Conservation (phyloP, 2,113 vertebrate species). For the Bungarus multicinctus region DNA sequence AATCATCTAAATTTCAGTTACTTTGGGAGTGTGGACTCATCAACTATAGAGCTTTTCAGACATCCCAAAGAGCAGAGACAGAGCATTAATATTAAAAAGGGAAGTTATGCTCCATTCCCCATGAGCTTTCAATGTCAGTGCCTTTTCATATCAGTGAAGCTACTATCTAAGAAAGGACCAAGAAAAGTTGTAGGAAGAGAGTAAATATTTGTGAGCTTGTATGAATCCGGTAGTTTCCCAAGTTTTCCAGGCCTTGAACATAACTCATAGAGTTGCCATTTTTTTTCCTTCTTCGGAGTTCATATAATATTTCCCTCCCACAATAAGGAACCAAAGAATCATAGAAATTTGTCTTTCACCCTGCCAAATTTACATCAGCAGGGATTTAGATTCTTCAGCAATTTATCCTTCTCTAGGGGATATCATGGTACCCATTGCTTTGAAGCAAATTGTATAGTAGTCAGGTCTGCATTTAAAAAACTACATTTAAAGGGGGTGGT, state of each 20-base stretch:
- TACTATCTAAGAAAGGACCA: neutral
- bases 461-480: neutral
- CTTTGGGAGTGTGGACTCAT: neutral
- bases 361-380: neutral
- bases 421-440: neutral
- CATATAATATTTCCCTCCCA: neutral
- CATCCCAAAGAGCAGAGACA: neutral
- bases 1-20: neutral
- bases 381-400: neutral
- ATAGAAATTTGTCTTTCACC: neutral
- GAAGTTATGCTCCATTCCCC: neutral
- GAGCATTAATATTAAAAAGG: neutral
- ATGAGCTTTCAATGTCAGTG: neutral
- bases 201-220: neutral
- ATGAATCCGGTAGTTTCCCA: neutral
- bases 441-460: neutral
- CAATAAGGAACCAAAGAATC: neutral
- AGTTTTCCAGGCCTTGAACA: neutral
- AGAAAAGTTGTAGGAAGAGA: neutral
- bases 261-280: neutral
- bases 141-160: neutral
- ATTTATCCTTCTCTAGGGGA: neutral
- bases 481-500: neutral
- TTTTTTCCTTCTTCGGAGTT: neutral
- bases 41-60: neutral